A percentile compares a stretch with the other conserved stretches of the same genome.
Conservation (phyloP, 2,113 vertebrate genomes). For the Cochlearius cochlearius region DNA sequence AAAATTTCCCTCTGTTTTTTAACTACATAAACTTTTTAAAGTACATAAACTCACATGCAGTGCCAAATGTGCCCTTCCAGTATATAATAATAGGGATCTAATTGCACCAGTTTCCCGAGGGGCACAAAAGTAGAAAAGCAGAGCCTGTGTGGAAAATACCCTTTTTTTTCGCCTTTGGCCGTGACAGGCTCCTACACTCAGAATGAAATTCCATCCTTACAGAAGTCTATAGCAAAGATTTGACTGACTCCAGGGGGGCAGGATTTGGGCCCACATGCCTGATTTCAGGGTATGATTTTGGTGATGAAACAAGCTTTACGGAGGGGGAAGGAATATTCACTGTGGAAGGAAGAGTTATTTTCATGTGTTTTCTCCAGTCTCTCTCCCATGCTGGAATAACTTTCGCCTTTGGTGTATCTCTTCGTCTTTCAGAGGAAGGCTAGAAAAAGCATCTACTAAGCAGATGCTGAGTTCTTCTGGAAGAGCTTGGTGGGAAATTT, state of each 20-base stretch:
- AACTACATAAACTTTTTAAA: not conserved
- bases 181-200: not conserved
- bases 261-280: conserved; percentile 8
- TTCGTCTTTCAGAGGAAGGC: not conserved
- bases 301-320: not conserved
- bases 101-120: conserved; percentile 29
- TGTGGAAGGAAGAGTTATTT: not conserved
- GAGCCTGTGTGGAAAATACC: conserved; percentile 33
- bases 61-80: conserved; percentile 42
- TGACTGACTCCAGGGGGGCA: not conserved
- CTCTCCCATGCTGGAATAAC: not conserved
- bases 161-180: conserved; percentile 8
- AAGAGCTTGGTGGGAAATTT: not conserved
- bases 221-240: not conserved
- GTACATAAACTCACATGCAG: not conserved
- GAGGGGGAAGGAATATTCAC: not conserved
- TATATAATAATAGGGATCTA: conserved; percentile 29
- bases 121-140: conserved; percentile 23
- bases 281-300: conserved; percentile 27
- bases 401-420: not conserved
- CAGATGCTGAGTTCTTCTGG: not conserved
- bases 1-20: conserved; percentile 11
- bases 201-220: conserved; percentile 48
- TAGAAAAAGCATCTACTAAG: not conserved
- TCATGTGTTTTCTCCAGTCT: not conserved